Conservation (phyloP, 2,113 vertebrate genomes). For the Tyrannus savana region DNA sequence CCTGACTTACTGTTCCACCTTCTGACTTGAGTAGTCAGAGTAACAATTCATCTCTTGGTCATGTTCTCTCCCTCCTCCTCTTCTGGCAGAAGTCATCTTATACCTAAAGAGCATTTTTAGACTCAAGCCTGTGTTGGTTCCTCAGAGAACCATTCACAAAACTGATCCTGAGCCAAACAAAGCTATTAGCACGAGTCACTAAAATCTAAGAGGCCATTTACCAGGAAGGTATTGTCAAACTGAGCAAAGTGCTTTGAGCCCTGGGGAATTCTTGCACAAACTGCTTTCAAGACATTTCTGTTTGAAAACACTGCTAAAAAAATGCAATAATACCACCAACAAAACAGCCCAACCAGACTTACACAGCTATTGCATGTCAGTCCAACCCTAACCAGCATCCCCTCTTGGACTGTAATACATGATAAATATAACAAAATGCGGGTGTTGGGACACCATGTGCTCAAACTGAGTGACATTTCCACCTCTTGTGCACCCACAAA, state of each 20-base stretch:
- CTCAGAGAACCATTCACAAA: not conserved
- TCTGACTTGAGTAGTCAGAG: not conserved
- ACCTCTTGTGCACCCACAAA: not conserved
- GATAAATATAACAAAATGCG: not conserved
- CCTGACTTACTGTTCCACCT: not conserved
- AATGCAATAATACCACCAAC: not conserved
- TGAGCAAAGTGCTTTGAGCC: not conserved
- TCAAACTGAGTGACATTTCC: not conserved
- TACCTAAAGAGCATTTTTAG: not conserved
- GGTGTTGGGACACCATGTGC: not conserved
- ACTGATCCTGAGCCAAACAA: not conserved
- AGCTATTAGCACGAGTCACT: not conserved
- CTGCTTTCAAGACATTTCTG: not conserved
- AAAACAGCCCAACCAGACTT: not conserved
- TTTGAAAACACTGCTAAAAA: not conserved
- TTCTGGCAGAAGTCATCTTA: not conserved
- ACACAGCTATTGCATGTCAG: not conserved
- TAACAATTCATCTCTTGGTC: not conserved
- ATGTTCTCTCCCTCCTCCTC: not conserved
- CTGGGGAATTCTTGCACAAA: not conserved
- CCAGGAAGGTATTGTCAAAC: not conserved
- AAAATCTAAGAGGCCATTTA: not conserved
- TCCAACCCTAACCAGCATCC: not conserved
- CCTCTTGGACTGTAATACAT: not conserved
- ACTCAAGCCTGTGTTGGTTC: not conserved